Evolutionary conservation across 2,888 invertebrate genomes (phyloP), one percentile per base, ranked within the genome.

Genomic region (Parnassius mnemosyne): DNA sequence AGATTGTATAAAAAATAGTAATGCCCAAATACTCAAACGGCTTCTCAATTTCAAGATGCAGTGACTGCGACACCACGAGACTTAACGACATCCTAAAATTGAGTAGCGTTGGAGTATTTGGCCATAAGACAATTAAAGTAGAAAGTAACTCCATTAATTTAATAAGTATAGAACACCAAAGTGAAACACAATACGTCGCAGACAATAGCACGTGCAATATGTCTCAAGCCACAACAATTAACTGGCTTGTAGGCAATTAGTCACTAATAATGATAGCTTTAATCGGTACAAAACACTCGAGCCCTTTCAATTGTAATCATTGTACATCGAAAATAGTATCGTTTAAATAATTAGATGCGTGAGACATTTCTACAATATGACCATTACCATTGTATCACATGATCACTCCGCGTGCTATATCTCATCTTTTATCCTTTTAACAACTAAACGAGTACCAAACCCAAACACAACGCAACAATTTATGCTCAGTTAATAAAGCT

Each of bases 181-280:
- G 25, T 25, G 25, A 20, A 20, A 20, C 2, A 20, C 16, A 25
- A 41, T 57, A 41, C 55, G 47, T 41, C 13, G 42, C 20, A 42
- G 11, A 63, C 58, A 59, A 62, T 62, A 47, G 52, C 49, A 10
- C 25, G 13, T 53, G 13, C 57, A 49, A 47, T 50, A 47, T 34
- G 51, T 52, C 54, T 42, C 34, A 16, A 51, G 55, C 41, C 16
- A 34, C 13, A n/a, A 63, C 55, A 63, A 63, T 25, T 25, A 25
- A 25, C 25, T 63, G 53, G 59, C 63, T 52, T 55, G 63, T 59
- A 56, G 47, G 52, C 54, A 63, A 59, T 63, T 63, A 63, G 56
- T 43, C n/a, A 25, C 11, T 20, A 52, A 52, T 50, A 20, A 55
- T 51, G 54, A 63, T 63, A 51, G 63, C 42, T 55, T 12, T 50